phyloP scores from a whole-genome alignment of 2,113 vertebrate species.

The Platycercus adscitus region DNA sequence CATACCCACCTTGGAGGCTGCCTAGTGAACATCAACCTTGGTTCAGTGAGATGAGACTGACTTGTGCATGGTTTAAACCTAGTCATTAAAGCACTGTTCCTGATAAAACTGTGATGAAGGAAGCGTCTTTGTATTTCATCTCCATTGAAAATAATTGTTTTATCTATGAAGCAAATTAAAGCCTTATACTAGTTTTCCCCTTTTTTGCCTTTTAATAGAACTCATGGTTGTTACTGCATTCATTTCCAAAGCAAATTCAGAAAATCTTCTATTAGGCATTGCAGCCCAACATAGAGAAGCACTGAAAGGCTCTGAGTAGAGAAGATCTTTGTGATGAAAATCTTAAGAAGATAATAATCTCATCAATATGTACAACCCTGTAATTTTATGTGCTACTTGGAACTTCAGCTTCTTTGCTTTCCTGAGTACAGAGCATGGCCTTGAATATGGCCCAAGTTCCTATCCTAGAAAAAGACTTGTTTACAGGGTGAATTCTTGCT shows the following conservation, averaged over 20 bases:
- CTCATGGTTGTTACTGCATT: neutral
- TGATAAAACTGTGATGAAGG: neutral
- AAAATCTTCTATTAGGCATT: neutral
- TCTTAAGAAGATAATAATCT: neutral
- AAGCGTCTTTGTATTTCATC: neutral
- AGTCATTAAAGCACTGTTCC: neutral
- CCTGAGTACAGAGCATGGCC: neutral
- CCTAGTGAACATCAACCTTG: neutral
- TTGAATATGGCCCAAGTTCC: neutral
- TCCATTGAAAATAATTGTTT: neutral
- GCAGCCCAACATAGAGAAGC: neutral
- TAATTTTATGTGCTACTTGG: neutral
- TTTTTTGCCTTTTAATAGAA: neutral
- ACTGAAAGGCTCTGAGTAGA: neutral
- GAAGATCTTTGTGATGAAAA: neutral
- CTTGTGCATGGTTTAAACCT: neutral
- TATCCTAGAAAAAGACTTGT: neutral
- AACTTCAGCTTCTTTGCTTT: neutral
- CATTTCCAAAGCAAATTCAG: neutral
- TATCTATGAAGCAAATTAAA: neutral
- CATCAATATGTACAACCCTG: neutral
- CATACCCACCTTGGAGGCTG: neutral
- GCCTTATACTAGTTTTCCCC: neutral
- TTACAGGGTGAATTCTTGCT: neutral
- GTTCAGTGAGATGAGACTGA: neutral